phyloP scores from a whole-genome alignment of 2,113 vertebrate species.

The Odocoileus virginianus region DNA sequence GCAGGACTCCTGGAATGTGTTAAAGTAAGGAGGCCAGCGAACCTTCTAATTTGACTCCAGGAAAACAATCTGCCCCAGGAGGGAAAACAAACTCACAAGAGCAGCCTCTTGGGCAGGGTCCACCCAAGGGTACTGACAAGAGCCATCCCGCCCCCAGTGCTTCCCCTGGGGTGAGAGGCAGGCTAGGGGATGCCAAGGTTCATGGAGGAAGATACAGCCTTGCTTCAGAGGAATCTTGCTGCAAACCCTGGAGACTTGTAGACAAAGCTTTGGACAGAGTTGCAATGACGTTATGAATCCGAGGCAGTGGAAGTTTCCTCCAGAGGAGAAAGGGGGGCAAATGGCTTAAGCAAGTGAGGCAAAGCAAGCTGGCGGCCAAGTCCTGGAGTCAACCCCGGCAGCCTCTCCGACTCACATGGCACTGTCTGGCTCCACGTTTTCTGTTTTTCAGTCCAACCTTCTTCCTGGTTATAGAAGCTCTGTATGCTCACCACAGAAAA shows the following conservation, averaged over 20 bases:
- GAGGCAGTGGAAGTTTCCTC: background rate
- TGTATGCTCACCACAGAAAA: background rate
- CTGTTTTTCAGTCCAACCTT: background rate
- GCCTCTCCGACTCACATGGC: accelerated
- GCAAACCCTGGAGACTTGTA: background rate
- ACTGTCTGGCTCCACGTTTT: background rate
- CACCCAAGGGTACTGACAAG: background rate
- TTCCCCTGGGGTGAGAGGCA: background rate
- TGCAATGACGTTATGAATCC: background rate
- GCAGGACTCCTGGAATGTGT: background rate
- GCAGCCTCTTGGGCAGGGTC: background rate
- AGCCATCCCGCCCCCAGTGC: background rate
- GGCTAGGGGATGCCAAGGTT: background rate
- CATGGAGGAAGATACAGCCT: background rate
- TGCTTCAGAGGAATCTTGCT: background rate
- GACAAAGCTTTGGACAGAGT: background rate
- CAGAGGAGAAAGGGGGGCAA: background rate
- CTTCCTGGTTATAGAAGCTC: background rate
- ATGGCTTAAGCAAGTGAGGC: background rate
- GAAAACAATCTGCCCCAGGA: background rate
- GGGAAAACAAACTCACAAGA: background rate
- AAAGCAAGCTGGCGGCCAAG: background rate
- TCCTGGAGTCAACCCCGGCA: background rate
- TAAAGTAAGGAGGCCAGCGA: background rate
- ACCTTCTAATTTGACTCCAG: background rate